phyloP scores from a whole-genome alignment of 2,113 vertebrate genomes.

The Caretta caretta region DNA sequence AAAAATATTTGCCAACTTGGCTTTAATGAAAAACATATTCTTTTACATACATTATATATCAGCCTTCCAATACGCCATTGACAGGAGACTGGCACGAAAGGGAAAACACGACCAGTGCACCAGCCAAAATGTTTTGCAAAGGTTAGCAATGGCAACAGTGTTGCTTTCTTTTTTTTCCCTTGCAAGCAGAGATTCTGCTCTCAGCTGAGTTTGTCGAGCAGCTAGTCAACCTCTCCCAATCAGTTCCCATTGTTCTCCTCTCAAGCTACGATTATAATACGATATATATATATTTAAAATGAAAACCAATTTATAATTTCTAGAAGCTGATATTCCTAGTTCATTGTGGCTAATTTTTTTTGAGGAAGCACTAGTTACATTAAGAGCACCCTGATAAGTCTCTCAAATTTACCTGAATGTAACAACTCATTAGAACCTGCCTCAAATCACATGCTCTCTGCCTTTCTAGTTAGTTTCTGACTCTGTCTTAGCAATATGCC shows the following conservation, averaged over 20 bases:
- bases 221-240: not conserved
- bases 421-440: not conserved
- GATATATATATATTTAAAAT: not conserved
- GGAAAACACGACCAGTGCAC: not conserved
- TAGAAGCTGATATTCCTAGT: not conserved
- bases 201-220: not conserved
- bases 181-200: not conserved
- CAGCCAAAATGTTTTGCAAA: not conserved
- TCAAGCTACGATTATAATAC: not conserved
- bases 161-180: not conserved
- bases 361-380: not conserved
- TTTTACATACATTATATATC: not conserved
- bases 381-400: not conserved
- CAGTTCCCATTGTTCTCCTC: not conserved
- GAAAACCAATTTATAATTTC: not conserved
- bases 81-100: not conserved
- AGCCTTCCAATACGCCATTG: not conserved
- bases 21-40: not conserved
- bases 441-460: not conserved
- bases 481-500: not conserved
- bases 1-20: constrained; percentile 45
- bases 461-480: not conserved
- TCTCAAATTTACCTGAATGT: not conserved
- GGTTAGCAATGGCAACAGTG: not conserved
- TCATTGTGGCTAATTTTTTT: not conserved